Percentiles rank a stretch among this genome's conserved stretches.
Conservation (phyloP, 2,797 vertebrate species). For the Malurus splendens region DNA sequence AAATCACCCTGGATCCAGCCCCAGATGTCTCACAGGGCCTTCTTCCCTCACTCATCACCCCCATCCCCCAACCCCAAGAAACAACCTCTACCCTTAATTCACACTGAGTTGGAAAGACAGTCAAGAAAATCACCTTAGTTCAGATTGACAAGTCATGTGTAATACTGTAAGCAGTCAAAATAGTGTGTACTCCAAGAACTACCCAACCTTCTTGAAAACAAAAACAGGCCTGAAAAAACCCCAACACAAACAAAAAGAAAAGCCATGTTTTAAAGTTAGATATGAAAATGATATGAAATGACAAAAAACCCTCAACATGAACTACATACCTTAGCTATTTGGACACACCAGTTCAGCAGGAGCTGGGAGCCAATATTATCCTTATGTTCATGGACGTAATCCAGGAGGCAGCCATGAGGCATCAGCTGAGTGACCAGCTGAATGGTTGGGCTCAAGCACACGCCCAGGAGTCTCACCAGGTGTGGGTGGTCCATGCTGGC, state of each 20-base stretch:
- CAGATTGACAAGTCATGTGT: not conserved
- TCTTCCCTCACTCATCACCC: not conserved
- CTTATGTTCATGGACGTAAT: conserved; percentile 95
- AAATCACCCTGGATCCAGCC: not conserved
- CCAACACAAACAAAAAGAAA: not conserved
- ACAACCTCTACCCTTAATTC: not conserved
- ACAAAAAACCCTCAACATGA: not conserved
- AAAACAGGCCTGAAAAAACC: not conserved
- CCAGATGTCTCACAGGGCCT: not conserved
- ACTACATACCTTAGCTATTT: conserved; percentile 91
- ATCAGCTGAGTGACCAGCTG: conserved; percentile 96
- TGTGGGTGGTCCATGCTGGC: conserved; percentile 98
- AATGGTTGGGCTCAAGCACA: conserved; percentile 94
- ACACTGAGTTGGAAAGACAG: not conserved
- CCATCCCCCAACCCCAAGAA: not conserved
- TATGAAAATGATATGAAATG: accelerated
- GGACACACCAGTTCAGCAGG: conserved; percentile 97
- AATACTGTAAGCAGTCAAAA: not conserved
- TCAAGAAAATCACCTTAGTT: not conserved
- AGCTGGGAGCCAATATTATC: conserved; percentile 97
- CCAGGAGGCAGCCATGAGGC: conserved; percentile 94
- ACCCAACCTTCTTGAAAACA: not conserved
- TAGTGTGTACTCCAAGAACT: not conserved
- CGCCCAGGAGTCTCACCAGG: conserved; percentile 89
- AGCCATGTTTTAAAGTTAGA: not conserved